A percentile compares a stretch with the other conserved stretches of the same genome.
Conservation (phyloP, 2,888 invertebrate genomes). For the Ichneumon xanthorius region DNA sequence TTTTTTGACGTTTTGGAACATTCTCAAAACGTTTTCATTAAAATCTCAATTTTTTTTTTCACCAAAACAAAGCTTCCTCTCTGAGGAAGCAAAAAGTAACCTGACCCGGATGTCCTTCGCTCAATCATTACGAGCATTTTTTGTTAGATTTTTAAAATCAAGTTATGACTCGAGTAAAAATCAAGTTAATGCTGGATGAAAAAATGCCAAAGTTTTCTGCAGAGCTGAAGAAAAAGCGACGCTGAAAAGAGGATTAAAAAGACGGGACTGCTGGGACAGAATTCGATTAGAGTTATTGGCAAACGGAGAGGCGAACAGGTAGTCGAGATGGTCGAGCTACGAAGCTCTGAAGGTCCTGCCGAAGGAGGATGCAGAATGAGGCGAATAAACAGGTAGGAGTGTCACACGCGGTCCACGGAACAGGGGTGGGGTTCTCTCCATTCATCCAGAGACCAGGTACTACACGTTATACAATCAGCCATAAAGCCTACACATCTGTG, state of each 20-base stretch:
- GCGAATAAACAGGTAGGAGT: conserved; percentile 59
- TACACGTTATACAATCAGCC: conserved; percentile 68
- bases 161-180: no score
- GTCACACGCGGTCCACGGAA: conserved; percentile 60
- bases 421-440: conserved; percentile 59
- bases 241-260: background rate
- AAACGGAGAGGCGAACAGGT: conserved; percentile 6
- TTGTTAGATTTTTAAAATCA: no score
- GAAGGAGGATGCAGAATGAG: conserved; percentile 37
- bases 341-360: background rate
- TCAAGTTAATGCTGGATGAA: background rate
- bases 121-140: no score
- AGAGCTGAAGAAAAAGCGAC: background rate
- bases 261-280: background rate
- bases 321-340: background rate
- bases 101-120: no score
- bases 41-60: no score
- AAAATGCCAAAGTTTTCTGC: background rate
- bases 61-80: no score
- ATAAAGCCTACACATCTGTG: conserved; percentile 74
- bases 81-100: no score
- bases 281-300: background rate
- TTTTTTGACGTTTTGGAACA: no score
- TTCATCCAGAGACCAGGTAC: conserved; percentile 72
- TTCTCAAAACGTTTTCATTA: no score